phyloP scores from a whole-genome alignment of 2,888 invertebrate genomes.

The Melieria omissa region DNA sequence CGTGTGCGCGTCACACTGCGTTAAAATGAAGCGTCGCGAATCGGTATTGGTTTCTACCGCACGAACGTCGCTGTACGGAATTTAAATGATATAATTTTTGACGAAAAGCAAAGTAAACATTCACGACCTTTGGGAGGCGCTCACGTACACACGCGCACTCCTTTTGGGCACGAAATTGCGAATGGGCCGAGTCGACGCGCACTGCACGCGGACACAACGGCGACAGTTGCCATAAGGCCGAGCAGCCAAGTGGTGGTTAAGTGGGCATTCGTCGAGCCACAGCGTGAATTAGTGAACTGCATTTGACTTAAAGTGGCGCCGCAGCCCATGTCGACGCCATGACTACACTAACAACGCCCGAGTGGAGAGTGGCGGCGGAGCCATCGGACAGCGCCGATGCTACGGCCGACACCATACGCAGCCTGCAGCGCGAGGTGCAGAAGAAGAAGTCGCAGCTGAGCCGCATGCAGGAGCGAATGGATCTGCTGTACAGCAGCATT shows the following conservation, averaged over 20 bases:
- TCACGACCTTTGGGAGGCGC: constrained; percentile 23
- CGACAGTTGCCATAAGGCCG: constrained; percentile 40
- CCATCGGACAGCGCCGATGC: neutral
- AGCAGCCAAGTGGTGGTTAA: constrained; percentile 43
- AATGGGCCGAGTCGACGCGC: too few relatives aligned
- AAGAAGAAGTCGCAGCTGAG: constrained; percentile 52
- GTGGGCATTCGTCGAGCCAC: too few relatives aligned
- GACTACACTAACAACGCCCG: neutral
- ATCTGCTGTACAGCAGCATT: constrained; percentile 55
- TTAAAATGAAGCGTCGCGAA: constrained; percentile 21
- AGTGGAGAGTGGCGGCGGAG: neutral
- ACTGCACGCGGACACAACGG: too few relatives aligned
- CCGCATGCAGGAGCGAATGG: constrained; percentile 55
- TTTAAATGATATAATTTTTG: neutral
- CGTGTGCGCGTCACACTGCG: neutral
- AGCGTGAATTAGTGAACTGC: too few relatives aligned
- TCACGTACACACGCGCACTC: constrained; percentile 18
- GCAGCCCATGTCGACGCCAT: too few relatives aligned
- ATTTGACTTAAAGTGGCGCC: too few relatives aligned
- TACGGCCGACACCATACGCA: constrained; percentile 42
- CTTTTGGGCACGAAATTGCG: neutral
- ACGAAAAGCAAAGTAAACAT: neutral
- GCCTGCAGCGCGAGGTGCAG: constrained; percentile 49
- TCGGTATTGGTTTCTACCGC: constrained; percentile 29
- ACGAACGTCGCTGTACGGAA: neutral